Percentiles rank a stretch among this genome's conserved stretches.
phyloP scores from a whole-genome alignment of 2,113 vertebrate species.

The Hippolais icterina region DNA sequence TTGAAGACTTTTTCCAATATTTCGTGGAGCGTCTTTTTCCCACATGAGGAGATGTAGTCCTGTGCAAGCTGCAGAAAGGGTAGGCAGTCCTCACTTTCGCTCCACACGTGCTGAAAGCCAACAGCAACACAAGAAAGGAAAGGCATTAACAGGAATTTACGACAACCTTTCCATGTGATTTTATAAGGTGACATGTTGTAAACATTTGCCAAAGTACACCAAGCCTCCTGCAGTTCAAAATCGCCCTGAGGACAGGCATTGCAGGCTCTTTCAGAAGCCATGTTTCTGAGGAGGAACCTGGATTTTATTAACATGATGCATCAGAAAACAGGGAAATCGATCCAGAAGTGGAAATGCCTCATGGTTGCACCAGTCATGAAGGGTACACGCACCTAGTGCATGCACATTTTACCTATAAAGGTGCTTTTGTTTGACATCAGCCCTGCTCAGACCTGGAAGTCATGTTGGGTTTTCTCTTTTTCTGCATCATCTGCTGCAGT shows the following conservation, averaged over 20 bases:
- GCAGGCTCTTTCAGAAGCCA: not conserved
- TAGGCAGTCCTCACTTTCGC: slow-evolving; percentile 97
- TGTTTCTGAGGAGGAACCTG: not conserved
- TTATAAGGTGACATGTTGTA: not conserved
- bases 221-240: not conserved
- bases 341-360: not conserved
- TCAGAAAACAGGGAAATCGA: not conserved
- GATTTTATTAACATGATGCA: not conserved
- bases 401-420: accelerated
- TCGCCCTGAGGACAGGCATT: accelerated
- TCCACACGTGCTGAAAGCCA: slow-evolving; percentile 92
- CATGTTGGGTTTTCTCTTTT: not conserved
- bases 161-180: not conserved
- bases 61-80: slow-evolving; percentile 96
- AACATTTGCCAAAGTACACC: not conserved
- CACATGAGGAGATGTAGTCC: slow-evolving; percentile 98
- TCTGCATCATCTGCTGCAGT: not conserved
- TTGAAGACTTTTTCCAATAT: slow-evolving; percentile 98
- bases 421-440: not conserved
- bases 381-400: accelerated
- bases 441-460: not conserved
- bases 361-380: not conserved
- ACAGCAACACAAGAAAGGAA: slow-evolving; percentile 12
- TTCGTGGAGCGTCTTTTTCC: slow-evolving; percentile 97
- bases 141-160: not conserved